A percentile compares a stretch with the other conserved stretches of the same genome.
phyloP scores from a whole-genome alignment of 2,888 invertebrate genomes.

The Tetranychus piercei region DNA sequence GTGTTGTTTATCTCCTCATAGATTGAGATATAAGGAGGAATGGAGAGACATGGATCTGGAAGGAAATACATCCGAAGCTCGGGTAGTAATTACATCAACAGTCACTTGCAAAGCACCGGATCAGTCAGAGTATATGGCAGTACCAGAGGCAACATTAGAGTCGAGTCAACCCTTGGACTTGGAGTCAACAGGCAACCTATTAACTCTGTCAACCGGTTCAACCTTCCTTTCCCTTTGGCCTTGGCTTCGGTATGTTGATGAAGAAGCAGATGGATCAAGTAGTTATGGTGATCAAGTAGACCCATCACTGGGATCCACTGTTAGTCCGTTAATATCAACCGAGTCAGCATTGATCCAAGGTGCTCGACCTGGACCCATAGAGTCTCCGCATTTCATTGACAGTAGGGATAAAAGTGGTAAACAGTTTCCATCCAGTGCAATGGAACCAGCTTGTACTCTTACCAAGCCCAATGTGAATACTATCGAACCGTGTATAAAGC shows the following conservation, averaged over 20 bases:
- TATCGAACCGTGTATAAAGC: no score
- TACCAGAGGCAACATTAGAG: neutral
- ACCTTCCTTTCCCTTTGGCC: conserved; percentile 3
- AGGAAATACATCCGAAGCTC: neutral
- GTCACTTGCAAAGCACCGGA: neutral
- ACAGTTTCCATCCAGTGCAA: neutral
- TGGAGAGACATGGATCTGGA: neutral
- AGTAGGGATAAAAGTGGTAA: neutral
- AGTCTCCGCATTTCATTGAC: no score
- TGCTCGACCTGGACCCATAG: no score
- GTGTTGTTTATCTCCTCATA: neutral
- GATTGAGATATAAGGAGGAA: neutral
- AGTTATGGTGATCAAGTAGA: neutral
- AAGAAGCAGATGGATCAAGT: neutral
- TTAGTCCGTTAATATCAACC: no score
- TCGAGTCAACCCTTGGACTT: neutral
- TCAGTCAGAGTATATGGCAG: neutral
- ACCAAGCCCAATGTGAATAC: no score
- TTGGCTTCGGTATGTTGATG: conserved; percentile 7
- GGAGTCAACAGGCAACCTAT: no score
- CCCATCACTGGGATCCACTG: neutral
- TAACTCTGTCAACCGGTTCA: neutral
- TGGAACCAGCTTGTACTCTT: neutral
- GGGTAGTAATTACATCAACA: neutral
- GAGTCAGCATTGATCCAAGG: no score